Conservation (phyloP, 2,113 vertebrate species). For the Cettia cetti region DNA sequence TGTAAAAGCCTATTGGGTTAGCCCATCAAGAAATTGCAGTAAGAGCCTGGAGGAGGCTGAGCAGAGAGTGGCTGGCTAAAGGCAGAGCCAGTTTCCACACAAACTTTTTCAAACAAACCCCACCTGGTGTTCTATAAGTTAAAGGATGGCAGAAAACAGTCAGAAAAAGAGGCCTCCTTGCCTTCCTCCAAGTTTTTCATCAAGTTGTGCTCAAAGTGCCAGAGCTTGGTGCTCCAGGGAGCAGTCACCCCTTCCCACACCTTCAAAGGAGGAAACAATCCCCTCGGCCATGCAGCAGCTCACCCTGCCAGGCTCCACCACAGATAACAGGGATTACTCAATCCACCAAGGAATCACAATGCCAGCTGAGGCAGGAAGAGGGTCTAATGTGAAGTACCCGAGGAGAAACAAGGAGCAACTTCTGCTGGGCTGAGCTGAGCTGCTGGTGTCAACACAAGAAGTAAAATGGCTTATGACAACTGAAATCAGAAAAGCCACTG, state of each 20-base stretch:
- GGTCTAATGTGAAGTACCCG: rapidly evolving
- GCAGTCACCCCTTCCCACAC: rapidly evolving
- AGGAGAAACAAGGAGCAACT: background rate
- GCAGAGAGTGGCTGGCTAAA: background rate
- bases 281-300: background rate
- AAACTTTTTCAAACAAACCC: background rate
- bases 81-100: background rate
- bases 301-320: background rate
- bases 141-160: background rate
- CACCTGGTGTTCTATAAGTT: background rate
- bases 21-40: background rate
- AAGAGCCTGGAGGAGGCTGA: background rate
- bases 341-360: background rate
- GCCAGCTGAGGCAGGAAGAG: background rate
- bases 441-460: background rate
- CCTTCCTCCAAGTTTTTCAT: background rate
- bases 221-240: rapidly evolving
- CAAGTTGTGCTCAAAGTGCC: background rate
- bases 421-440: background rate
- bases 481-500: background rate
- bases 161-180: background rate
- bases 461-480: background rate
- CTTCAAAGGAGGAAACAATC: background rate
- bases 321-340: rapidly evolving
- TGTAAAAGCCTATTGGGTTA: constrained; percentile 17